A percentile compares a stretch with the other conserved stretches of the same genome.
Evolutionary conservation across 2,113 vertebrate genomes (phyloP).

Genomic region (Bubo scandiacus): DNA sequence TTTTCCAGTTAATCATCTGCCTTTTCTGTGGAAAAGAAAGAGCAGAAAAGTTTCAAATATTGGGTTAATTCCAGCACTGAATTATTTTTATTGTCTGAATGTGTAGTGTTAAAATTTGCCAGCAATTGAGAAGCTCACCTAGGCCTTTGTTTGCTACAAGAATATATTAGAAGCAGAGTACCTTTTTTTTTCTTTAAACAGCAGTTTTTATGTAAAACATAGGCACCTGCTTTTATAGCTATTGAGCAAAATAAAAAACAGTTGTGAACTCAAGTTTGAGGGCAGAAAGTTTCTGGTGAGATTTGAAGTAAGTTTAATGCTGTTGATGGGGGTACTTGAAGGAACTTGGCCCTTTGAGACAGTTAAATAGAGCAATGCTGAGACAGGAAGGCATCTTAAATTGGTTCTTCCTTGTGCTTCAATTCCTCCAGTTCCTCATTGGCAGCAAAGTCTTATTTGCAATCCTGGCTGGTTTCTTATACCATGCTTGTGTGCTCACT

Average conservation of each 20-base stretch:
- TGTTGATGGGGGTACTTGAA: neutral
- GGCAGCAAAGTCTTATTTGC: neutral
- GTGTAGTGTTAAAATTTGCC: neutral
- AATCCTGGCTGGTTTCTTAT: neutral
- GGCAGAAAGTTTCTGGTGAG: neutral
- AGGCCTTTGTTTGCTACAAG: neutral
- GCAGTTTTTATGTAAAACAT: neutral
- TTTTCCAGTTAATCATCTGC: neutral
- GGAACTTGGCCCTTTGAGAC: neutral
- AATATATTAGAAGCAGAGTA: neutral
- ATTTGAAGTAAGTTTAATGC: neutral
- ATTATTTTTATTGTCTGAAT: neutral
- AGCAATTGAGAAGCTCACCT: neutral
- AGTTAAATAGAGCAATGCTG: neutral
- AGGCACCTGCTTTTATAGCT: neutral
- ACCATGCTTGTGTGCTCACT: neutral
- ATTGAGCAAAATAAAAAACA: neutral
- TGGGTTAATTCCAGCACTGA: neutral
- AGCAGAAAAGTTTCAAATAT: neutral
- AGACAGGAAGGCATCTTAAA: neutral
- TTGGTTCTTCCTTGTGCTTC: neutral
- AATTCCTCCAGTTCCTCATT: neutral
- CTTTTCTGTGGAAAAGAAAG: neutral
- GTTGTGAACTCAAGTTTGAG: neutral
- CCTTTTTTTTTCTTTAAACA: neutral